phyloP scores from a whole-genome alignment of 2,888 invertebrate species.

The Drosophila austrosaltans region DNA sequence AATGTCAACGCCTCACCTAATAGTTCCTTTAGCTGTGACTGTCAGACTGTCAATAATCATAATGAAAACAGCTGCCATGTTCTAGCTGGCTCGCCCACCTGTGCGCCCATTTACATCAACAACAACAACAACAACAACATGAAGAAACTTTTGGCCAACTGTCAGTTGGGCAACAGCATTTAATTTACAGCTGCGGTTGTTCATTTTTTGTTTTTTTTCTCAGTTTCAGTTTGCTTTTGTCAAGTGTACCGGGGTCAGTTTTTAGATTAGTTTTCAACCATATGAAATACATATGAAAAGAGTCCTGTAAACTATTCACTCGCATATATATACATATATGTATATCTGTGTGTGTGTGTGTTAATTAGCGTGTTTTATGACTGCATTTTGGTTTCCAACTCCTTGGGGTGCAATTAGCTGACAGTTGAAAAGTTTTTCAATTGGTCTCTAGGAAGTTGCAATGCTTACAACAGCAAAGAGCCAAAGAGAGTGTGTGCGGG shows the following conservation, averaged over 20 bases:
- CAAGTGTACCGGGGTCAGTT: slow-evolving; percentile 66
- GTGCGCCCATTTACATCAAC: slow-evolving; percentile 31
- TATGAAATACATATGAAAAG: slow-evolving; percentile 34
- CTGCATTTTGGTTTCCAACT: slow-evolving; percentile 55
- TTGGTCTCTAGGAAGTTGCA: slow-evolving; percentile 56
- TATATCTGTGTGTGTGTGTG: slow-evolving; percentile 38
- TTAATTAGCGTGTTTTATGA: slow-evolving; percentile 72
- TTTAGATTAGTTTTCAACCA: slow-evolving; percentile 69
- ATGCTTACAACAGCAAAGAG: slow-evolving; percentile 4
- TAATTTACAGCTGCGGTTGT: slow-evolving; percentile 73
- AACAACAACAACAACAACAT: slow-evolving; percentile 20
- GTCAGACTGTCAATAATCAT: slow-evolving; percentile 66
- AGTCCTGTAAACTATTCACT: slow-evolving; percentile 40
- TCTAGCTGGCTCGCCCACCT: slow-evolving; percentile 51
- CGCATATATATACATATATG: background rate
- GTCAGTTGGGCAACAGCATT: slow-evolving; percentile 64
- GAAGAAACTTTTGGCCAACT: slow-evolving; percentile 61
- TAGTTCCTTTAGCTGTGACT: slow-evolving; percentile 62
- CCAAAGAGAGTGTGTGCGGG: background rate
- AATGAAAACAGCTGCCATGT: slow-evolving; percentile 72
- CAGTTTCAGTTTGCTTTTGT: slow-evolving; percentile 25
- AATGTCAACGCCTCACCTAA: slow-evolving; percentile 72
- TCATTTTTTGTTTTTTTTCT: slow-evolving; percentile 21
- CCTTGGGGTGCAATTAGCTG: slow-evolving; percentile 72
- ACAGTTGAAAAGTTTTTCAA: slow-evolving; percentile 62